phyloP scores from a whole-genome alignment of 2,888 invertebrate species.

The Brenthis ino region DNA sequence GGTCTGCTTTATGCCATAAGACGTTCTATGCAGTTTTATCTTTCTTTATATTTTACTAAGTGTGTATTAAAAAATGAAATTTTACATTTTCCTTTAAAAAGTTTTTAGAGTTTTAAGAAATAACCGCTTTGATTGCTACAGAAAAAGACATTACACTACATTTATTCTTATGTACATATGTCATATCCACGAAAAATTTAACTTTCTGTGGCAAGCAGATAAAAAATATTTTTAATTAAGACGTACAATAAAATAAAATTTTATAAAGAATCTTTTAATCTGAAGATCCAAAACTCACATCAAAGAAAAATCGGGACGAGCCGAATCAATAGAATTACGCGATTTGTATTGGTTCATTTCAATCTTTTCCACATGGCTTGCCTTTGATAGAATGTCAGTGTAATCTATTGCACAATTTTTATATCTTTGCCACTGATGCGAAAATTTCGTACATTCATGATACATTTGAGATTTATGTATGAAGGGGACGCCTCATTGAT shows the following conservation, averaged over 20 bases:
- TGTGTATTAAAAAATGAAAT: no score
- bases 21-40: no score
- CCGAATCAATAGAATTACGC: conserved; percentile 29
- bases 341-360: conserved; percentile 37
- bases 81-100: no score
- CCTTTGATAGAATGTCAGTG: conserved; percentile 39
- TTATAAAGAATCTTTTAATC: conserved; percentile 8
- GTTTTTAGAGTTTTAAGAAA: no score
- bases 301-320: conserved; percentile 10
- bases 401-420: conserved; percentile 43
- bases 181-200: no score
- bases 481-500: conserved; percentile 29
- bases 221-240: not conserved
- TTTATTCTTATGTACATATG: no score
- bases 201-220: no score
- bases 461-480: conserved; percentile 28
- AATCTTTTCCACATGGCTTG: conserved; percentile 41
- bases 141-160: no score
- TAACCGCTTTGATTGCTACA: no score
- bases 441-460: conserved; percentile 32
- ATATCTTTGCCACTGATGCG: conserved; percentile 37
- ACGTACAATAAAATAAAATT: not conserved
- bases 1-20: conserved; percentile 21
- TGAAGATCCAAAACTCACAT: not conserved
- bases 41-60: no score